These are phyloP conservation scores for Xenopus borealis DNA, from an alignment of 2,113 vertebrate species.

Conservation along the genomic window DNA sequence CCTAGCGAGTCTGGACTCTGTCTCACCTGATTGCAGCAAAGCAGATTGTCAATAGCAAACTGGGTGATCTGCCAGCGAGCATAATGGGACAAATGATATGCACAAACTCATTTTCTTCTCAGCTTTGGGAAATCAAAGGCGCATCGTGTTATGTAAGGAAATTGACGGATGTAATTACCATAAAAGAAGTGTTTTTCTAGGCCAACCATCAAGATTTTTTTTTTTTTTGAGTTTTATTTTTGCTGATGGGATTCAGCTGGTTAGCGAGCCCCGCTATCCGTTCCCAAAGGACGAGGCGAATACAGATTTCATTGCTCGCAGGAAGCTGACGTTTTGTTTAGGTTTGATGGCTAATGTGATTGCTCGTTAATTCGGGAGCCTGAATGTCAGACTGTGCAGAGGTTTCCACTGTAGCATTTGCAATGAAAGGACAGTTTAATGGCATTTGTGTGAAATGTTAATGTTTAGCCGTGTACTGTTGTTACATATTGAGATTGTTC, in stretches of 20 bases:
- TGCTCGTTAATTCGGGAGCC: conserved; percentile 1
- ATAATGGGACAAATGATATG: neutral
- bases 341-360: neutral
- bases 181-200: conserved; percentile 21
- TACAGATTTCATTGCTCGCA: neutral
- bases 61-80: neutral
- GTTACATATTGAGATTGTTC: neutral
- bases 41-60: neutral
- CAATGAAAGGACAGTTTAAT: conserved; percentile 14
- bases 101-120: neutral
- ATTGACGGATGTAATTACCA: neutral
- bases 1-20: neutral
- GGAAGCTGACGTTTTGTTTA: conserved; percentile 18
- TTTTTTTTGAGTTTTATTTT: neutral
- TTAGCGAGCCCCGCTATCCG: conserved; percentile 22
- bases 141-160: neutral
- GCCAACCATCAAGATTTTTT: neutral
- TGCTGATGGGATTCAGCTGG: conserved; percentile 8
- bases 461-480: neutral
- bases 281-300: conserved; percentile 7
- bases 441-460: neutral
- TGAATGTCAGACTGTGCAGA: conserved; percentile 26
- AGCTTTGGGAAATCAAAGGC: neutral
- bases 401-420: neutral
- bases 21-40: neutral